Conservation (phyloP, 2,113 vertebrate genomes). For the Scomber colias region DNA sequence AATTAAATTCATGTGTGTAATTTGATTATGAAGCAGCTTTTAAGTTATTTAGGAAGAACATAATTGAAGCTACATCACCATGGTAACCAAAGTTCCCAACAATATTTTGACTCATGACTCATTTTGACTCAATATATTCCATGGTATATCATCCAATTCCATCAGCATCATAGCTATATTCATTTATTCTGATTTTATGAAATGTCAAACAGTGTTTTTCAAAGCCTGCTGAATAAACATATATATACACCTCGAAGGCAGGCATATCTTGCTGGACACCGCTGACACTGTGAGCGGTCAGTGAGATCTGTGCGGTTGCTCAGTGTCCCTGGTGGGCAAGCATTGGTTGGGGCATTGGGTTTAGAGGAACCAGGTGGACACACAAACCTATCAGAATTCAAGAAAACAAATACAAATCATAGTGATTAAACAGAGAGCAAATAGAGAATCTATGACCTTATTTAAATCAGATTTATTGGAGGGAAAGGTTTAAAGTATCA, state of each 20-base stretch:
- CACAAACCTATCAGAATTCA: slow-evolving; percentile 79
- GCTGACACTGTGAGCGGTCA: slow-evolving; percentile 89
- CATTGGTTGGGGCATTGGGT: slow-evolving; percentile 82
- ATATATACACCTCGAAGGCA: slow-evolving; percentile 85
- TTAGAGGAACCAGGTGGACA: slow-evolving; percentile 88
- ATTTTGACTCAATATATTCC: neutral
- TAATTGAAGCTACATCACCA: neutral
- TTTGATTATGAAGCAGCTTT: neutral
- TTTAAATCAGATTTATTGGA: neutral
- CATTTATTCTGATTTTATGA: neutral
- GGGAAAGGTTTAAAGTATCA: neutral
- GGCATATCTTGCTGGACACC: slow-evolving; percentile 85
- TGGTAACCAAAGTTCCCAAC: no score
- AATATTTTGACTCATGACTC: neutral
- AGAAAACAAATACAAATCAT: neutral
- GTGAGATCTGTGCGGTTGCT: slow-evolving; percentile 85
- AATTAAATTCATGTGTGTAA: neutral
- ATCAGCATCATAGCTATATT: neutral
- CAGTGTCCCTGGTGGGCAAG: slow-evolving; percentile 88
- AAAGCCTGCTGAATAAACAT: slow-evolving; percentile 17
- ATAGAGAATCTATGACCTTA: neutral
- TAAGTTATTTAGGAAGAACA: neutral
- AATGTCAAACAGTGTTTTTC: slow-evolving; percentile 18
- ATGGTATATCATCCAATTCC: neutral
- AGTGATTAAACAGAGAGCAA: neutral